phyloP scores from a whole-genome alignment of 2,888 invertebrate genomes.

The Epirrhoe alternata region DNA sequence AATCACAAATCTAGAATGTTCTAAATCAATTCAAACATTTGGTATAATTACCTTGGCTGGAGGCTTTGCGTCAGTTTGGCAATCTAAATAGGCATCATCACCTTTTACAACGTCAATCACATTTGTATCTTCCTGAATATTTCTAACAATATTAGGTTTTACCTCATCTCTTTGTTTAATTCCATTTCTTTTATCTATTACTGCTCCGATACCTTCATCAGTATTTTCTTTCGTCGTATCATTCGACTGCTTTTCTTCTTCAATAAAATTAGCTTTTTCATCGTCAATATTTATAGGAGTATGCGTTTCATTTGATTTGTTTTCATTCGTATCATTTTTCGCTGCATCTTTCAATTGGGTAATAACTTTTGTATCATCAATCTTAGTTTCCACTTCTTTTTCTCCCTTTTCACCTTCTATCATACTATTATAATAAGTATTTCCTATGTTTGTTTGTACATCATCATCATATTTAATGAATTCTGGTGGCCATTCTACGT shows the following conservation, averaged over 20 bases:
- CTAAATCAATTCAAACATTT: no score
- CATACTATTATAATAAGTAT: not conserved
- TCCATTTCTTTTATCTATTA: not conserved
- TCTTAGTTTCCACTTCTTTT: not conserved
- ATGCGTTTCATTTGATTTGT: not conserved
- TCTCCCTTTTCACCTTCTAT: no score
- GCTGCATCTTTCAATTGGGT: not conserved
- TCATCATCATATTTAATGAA: conserved; percentile 45
- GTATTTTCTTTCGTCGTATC: not conserved
- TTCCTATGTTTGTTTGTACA: not conserved
- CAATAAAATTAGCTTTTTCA: not conserved
- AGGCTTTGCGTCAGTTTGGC: conserved; percentile 71
- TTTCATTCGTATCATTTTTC: not conserved
- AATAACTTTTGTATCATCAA: not conserved
- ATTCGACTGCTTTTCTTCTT: not conserved
- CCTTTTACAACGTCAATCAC: conserved; percentile 53
- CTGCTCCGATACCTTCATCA: not conserved
- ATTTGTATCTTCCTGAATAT: conserved; percentile 1
- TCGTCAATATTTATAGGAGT: not conserved
- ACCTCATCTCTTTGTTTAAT: not conserved
- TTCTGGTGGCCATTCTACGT: conserved; percentile 81
- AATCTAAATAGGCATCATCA: conserved; percentile 65
- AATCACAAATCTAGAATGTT: no score
- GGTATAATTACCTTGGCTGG: conserved; percentile 63
- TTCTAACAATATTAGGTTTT: not conserved